These are phyloP conservation scores for Drosophila repleta DNA, from an alignment of 1,140 invertebrate genomes.

Conservation along the genomic window DNA sequence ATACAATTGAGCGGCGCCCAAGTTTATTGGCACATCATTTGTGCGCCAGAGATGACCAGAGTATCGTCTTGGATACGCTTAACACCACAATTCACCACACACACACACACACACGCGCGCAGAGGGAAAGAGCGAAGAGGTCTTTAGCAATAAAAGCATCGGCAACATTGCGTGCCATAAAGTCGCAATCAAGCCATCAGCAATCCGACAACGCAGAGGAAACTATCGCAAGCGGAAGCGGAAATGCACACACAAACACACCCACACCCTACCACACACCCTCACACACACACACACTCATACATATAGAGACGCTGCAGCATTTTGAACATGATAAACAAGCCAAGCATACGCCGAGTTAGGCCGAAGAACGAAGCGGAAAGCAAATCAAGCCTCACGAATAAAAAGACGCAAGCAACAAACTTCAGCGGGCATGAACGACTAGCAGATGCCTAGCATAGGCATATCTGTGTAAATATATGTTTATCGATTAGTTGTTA, in stretches of 20 bases:
- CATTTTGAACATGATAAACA: constrained; percentile 38
- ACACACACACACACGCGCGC: background rate
- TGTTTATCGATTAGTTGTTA: background rate
- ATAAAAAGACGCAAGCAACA: background rate
- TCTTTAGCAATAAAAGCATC: constrained; percentile 20
- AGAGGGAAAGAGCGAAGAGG: background rate
- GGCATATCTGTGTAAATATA: too few species aligned
- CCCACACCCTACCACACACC: background rate
- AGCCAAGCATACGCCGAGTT: constrained; percentile 9
- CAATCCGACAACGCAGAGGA: constrained; percentile 45
- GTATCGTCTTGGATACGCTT: constrained; percentile 14
- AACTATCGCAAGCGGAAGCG: constrained; percentile 52
- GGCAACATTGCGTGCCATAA: constrained; percentile 48
- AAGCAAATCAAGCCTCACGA: background rate
- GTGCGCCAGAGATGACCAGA: constrained; percentile 56
- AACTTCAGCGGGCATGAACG: background rate
- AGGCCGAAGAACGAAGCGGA: constrained; percentile 13
- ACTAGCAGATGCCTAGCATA: constrained; percentile 6
- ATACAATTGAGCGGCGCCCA: constrained; percentile 60
- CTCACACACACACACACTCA: constrained; percentile 1
- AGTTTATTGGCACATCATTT: constrained; percentile 79
- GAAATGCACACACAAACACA: constrained; percentile 45
- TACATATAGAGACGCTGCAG: background rate
- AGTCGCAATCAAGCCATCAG: constrained; percentile 51
- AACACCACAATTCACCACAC: background rate